phyloP scores from a whole-genome alignment of 2,113 vertebrate genomes.

The Daphoenositta chrysoptera region DNA sequence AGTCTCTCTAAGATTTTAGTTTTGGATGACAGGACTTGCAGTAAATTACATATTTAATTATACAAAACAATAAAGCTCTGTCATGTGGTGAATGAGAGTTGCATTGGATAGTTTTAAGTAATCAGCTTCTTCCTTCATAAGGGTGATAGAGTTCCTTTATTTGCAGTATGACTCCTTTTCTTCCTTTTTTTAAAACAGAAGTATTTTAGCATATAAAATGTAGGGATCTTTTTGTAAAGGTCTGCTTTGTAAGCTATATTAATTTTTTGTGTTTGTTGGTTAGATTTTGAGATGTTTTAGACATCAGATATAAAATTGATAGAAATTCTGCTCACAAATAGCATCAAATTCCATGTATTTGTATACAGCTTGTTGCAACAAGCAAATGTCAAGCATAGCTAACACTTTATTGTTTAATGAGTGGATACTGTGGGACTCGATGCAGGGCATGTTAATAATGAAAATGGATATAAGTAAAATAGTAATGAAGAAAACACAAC shows the following conservation, averaged over 20 bases:
- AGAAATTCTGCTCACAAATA: background rate
- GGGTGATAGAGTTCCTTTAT: background rate
- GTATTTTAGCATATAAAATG: background rate
- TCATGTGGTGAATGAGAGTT: background rate
- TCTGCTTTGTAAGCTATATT: background rate
- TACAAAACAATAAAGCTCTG: background rate
- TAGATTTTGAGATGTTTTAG: background rate
- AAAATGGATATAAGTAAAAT: background rate
- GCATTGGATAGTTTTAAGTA: background rate
- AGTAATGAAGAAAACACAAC: background rate
- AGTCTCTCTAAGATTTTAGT: background rate
- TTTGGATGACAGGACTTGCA: background rate
- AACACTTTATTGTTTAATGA: background rate
- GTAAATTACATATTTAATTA: conserved; percentile 24
- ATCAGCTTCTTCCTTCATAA: background rate
- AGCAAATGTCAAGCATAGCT: background rate
- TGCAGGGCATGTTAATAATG: background rate
- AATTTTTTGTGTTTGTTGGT: background rate
- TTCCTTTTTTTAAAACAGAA: background rate
- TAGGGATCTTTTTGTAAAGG: background rate
- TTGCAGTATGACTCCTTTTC: background rate
- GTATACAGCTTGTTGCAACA: background rate
- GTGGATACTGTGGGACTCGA: background rate
- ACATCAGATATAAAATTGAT: background rate
- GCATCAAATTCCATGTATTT: background rate